Conservation (phyloP, 2,113 vertebrate species). For the Myocastor coypus region DNA sequence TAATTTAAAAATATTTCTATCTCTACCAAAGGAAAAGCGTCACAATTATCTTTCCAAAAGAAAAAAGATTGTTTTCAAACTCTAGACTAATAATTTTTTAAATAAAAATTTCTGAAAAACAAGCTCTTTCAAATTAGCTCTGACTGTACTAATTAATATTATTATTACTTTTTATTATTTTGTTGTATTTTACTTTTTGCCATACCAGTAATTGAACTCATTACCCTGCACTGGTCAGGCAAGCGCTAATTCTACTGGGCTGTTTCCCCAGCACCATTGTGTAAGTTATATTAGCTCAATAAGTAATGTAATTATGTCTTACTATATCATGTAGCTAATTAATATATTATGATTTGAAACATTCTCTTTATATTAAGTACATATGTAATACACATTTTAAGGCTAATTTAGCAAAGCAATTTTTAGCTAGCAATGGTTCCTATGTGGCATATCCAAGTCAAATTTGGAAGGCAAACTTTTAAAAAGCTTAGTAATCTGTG, state of each 20-base stretch:
- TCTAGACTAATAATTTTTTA: conserved; percentile 52
- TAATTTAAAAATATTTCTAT: not conserved
- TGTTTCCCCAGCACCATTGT: too few relatives aligned
- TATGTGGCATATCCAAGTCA: conserved; percentile 63
- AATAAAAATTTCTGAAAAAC: conserved; percentile 24
- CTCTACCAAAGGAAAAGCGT: not conserved
- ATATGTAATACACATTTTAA: conserved; percentile 70
- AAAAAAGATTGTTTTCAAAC: conserved; percentile 59
- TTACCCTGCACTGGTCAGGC: too few relatives aligned
- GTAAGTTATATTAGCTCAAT: conserved; percentile 77
- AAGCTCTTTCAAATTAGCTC: conserved; percentile 72
- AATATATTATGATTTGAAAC: conserved; percentile 73
- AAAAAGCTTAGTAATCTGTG: conserved; percentile 62
- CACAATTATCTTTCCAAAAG: not conserved
- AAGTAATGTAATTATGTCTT: conserved; percentile 65
- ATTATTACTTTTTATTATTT: too few relatives aligned
- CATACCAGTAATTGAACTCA: too few relatives aligned
- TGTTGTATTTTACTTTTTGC: too few relatives aligned
- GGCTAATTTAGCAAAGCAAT: conserved; percentile 55
- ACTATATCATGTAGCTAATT: conserved; percentile 71
- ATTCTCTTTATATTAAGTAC: conserved; percentile 73
- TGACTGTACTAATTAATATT: too few relatives aligned
- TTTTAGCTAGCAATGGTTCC: conserved; percentile 53
- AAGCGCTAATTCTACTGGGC: too few relatives aligned
- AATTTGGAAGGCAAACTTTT: conserved; percentile 69